Percentiles rank a stretch among this genome's conserved stretches.
Evolutionary conservation across 2,113 vertebrate species (phyloP).

Genomic region (Australoheros scitulus): DNA sequence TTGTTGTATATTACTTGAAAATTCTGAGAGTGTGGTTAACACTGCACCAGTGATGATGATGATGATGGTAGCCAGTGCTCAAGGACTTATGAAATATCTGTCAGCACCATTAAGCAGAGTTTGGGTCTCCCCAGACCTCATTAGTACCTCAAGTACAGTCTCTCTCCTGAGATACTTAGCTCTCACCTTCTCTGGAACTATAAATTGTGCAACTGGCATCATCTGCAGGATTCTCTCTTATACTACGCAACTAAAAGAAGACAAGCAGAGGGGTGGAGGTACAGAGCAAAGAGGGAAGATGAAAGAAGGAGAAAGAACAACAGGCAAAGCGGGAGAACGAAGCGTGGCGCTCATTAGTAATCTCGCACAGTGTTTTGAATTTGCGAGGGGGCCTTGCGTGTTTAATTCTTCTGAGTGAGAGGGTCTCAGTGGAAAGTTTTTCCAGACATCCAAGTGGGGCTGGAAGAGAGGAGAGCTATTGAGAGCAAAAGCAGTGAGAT

Average conservation of each 20-base stretch:
- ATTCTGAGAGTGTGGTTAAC: not conserved
- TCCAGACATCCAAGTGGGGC: conserved; percentile 1
- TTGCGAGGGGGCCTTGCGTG: conserved; percentile 9
- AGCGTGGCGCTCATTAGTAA: conserved; percentile 52
- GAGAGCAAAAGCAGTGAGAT: not conserved
- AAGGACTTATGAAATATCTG: conserved; percentile 47
- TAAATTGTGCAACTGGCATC: conserved; percentile 9
- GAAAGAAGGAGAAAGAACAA: conserved; percentile 38
- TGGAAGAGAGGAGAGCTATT: conserved; percentile 2
- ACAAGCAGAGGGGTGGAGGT: conserved; percentile 5
- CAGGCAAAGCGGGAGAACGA: conserved; percentile 14
- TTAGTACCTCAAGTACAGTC: conserved; percentile 48
- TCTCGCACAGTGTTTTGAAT: conserved; percentile 22
- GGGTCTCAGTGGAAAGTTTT: conserved; percentile 33
- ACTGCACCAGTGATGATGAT: not conserved
- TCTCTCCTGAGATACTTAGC: conserved; percentile 38
- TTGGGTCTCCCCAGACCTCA: conserved; percentile 61
- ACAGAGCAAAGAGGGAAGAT: conserved; percentile 12
- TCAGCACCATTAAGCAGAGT: conserved; percentile 45
- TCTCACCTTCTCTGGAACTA: conserved; percentile 37
- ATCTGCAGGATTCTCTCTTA: conserved; percentile 29
- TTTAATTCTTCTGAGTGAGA: conserved; percentile 35
- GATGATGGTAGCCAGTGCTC: conserved; percentile 5
- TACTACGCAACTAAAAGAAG: conserved; percentile 5
- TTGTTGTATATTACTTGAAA: not conserved